phyloP scores from a whole-genome alignment of 2,888 invertebrate species.

The Pterobdella sp. region DNA sequence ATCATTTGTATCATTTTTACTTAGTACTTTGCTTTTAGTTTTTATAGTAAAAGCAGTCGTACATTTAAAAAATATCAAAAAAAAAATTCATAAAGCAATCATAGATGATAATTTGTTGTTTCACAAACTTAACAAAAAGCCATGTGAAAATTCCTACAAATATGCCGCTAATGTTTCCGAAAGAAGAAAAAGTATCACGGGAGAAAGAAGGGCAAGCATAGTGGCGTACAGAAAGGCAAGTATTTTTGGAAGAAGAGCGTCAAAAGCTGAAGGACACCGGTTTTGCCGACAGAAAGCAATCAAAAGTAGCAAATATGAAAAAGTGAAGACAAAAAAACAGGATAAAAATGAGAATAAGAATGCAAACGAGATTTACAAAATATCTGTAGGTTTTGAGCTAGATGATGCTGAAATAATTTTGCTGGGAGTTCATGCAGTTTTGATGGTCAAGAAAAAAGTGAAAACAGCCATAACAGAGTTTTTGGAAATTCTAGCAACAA shows the following conservation, averaged over 20 bases:
- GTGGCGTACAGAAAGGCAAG: not conserved
- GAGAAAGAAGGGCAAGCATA: not conserved
- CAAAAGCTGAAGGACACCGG: slow-evolving; percentile 6
- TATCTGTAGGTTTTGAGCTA: not conserved
- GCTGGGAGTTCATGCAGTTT: not conserved
- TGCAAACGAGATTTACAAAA: not conserved
- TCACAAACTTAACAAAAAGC: not conserved
- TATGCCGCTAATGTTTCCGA: not conserved
- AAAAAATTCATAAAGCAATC: not conserved
- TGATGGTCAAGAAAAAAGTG: slow-evolving; percentile 4
- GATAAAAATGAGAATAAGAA: not conserved
- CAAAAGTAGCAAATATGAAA: not conserved
- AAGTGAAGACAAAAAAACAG: not conserved
- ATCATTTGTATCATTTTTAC: slow-evolving; percentile 1
- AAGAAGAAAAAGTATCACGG: not conserved
- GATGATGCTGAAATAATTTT: not conserved
- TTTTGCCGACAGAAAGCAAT: slow-evolving; percentile 7
- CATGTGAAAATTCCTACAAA: not conserved
- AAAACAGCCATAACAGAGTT: not conserved
- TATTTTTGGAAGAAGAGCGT: slow-evolving; percentile 1
- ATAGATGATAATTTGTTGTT: slow-evolving; percentile 6
- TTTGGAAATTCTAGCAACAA: not conserved
- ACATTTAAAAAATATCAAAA: not conserved
- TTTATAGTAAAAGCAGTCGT: not conserved
- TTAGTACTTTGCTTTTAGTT: not conserved